Evolutionary conservation across 2,797 vertebrate species (phyloP).

Genomic region (Propithecus deckenii): DNA sequence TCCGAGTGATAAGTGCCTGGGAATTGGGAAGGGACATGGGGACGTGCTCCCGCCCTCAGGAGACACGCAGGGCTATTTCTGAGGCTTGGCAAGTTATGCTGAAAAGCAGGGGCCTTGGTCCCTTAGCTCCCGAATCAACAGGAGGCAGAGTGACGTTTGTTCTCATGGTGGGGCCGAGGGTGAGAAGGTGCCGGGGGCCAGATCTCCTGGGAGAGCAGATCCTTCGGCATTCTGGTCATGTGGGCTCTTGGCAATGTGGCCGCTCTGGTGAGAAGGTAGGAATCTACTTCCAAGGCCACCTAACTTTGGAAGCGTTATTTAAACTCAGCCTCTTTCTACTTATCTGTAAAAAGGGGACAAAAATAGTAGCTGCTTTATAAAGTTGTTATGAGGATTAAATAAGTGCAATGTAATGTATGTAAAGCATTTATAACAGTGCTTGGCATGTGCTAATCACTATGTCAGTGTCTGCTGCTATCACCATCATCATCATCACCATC

Average conservation of each 20-base stretch:
- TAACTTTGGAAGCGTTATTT: neutral
- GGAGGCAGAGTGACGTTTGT: neutral
- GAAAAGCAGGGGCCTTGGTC: neutral
- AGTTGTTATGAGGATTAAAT: neutral
- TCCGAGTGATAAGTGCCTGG: constrained; percentile 41
- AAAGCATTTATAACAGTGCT: neutral
- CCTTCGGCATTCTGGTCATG: too few species aligned
- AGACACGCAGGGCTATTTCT: neutral
- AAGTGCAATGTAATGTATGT: neutral
- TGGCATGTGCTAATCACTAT: neutral
- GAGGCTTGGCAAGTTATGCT: neutral
- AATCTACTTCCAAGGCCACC: neutral
- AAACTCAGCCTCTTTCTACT: neutral
- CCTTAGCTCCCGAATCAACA: neutral
- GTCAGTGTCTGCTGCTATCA: neutral
- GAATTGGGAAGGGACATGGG: constrained; percentile 3
- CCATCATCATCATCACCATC: neutral
- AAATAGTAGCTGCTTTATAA: neutral
- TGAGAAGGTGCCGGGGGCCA: neutral
- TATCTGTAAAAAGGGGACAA: neutral
- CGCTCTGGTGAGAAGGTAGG: neutral
- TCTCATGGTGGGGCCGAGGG: neutral
- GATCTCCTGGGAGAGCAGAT: neutral
- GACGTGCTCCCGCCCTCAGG: neutral
- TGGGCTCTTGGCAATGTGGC: neutral